Evolutionary conservation across 2,888 invertebrate species (phyloP), one percentile per base, ranked within the genome.

Genomic region (Protonemura montana): DNA sequence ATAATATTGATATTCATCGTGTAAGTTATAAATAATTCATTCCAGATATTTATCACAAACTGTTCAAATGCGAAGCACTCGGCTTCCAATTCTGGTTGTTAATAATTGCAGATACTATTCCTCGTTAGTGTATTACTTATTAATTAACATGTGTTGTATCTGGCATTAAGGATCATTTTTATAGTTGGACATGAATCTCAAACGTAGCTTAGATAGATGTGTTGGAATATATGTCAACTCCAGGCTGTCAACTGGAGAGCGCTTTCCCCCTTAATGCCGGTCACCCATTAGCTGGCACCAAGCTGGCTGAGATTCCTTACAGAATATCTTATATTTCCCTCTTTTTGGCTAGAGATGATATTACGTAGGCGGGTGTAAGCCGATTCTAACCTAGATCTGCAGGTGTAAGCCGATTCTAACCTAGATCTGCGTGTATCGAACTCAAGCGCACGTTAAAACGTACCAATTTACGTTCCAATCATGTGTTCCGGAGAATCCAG

Each of bases 401-500:
- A 3, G 5, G 35, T n/a, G n/a, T n/a, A n/a, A n/a, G n/a, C n/a
- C n/a, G n/a, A n/a, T n/a, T n/a, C 5, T 41, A 5, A 5, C 41
- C 6, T 59, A 59, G 59, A 59, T 59, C 1, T 59, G 59, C 7
- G 35, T 16, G 59, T 59, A 59, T 59, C 59, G 59, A 59, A 21
- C 59, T 2, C 59, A 59, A 59, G 59, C 59, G 59, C 59, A 59
- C 59, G 21, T 59, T 59, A 10, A 16, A 59, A 16, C 59, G 59
- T 59, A 59, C 59, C 59, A 59, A 59, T 59, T 59, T 59, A 59
- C 21, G 59, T 59, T 59, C 59, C 59, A 59, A 59, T 59, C 59
- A 59, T 59, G 59, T 59, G 59, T 59, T 59, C 59, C 59, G 59
- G 59, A 59, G 59, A 59, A 59, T 59, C 59, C 59, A 59, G 59